A percentile compares a stretch with the other conserved stretches of the same genome.
These are phyloP conservation scores for Thyatira batis DNA, from an alignment of 2,888 invertebrate species.

Conservation along the genomic window DNA sequence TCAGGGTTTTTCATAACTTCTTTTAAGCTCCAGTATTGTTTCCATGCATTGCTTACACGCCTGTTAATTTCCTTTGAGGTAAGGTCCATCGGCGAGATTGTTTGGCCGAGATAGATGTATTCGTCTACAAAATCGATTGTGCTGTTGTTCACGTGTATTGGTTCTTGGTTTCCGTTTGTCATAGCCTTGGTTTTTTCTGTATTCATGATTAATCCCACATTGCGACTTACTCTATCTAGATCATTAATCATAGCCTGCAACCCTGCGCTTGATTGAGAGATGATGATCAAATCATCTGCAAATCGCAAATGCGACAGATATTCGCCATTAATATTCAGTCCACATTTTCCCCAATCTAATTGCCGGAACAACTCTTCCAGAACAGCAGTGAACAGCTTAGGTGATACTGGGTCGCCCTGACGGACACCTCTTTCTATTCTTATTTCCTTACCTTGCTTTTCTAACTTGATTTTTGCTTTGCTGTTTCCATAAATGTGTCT, in stretches of 20 bases:
- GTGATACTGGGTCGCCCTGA: slow-evolving; percentile 12
- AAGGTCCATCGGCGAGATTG: not conserved
- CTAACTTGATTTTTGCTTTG: slow-evolving; percentile 8
- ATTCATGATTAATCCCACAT: no score
- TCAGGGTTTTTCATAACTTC: slow-evolving; percentile 11
- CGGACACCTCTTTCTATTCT: slow-evolving; percentile 12
- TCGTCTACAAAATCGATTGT: slow-evolving; percentile 3
- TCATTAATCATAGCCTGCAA: not conserved
- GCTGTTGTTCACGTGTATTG: not conserved
- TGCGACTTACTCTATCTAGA: not conserved
- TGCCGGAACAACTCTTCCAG: slow-evolving; percentile 10
- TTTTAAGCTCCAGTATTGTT: slow-evolving; percentile 1
- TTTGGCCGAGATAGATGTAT: slow-evolving; percentile 6
- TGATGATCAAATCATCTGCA: not conserved
- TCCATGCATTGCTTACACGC: slow-evolving; percentile 5
- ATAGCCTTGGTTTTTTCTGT: no score
- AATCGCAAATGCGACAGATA: not conserved
- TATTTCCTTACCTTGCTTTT: slow-evolving; percentile 9
- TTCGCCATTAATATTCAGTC: slow-evolving; percentile 3
- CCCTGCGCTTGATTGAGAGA: not conserved
- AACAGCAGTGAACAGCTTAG: slow-evolving; percentile 11
- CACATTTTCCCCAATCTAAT: slow-evolving; percentile 10
- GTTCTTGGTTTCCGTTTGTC: not conserved
- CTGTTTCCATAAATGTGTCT: slow-evolving; percentile 7
- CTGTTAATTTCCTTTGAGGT: not conserved